Base-by-base conservation (phyloP, 1,140 invertebrate species). In the Papilio xuthus region DNA sequence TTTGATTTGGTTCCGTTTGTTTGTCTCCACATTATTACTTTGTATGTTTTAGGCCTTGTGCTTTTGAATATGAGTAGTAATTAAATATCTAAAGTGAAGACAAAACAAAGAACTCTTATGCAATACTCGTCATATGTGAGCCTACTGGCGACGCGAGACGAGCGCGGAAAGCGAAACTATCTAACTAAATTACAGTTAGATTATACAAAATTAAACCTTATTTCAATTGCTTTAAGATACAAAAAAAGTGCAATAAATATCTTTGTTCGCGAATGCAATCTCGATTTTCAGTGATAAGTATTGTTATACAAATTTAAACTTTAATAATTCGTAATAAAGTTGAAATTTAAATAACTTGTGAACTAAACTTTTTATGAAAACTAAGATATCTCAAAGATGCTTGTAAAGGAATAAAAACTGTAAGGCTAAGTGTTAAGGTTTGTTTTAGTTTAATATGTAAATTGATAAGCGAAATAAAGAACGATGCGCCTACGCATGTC, bases 401-500 rank as follows among this genome's bases (percentile, higher is more conserved):
- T 23, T 20, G 9, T 50, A 50, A 15, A 44, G n/a, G 20, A 73
- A 47, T 73, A 26, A 72, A 3, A 41, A 42, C 69, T 67, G 37
- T 79, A 77, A 18, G 23, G 9, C 18, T 13, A 32, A 50, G 63
- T n/a, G 23, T 63, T 81, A 81, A 67, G 41, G 69, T 37, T 56
- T 72, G 44, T 70, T 50, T 41, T 20, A 32, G 15, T 9, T 50
- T 20, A 26, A 72, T 42, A 12, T 18, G n/a, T 60, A 32, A 76
- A 50, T 13, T 41, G 77, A 73, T 79, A 32, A 76, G 56, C 50
- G 76, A 47, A 80, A 69, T 79, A 81, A 82, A 81, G 78, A 80
- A 79, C 71, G 76, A 79, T 85, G 86, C 88, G 83, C 87, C 86
- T 84, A 88, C 87, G 88, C 88, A 85, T 85, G 86, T 88, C 88